phyloP scores from a whole-genome alignment of 2,888 invertebrate species.

The Copidosoma aretas region DNA sequence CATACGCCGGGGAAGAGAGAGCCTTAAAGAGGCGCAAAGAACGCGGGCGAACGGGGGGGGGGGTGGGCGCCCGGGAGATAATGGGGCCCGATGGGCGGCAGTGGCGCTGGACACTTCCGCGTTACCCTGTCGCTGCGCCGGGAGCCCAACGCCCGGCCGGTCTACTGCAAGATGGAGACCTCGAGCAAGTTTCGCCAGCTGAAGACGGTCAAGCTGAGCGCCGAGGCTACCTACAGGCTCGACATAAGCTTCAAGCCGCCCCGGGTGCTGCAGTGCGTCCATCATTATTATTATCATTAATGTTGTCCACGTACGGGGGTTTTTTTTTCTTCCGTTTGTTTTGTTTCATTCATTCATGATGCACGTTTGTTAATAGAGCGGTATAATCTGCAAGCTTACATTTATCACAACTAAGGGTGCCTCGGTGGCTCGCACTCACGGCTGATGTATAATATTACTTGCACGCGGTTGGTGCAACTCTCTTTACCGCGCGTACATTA shows the following conservation, averaged over 20 bases:
- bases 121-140: conserved; percentile 64
- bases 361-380: too few relatives aligned
- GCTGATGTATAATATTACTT: too few relatives aligned
- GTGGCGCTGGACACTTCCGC: conserved; percentile 61
- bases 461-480: too few relatives aligned
- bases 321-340: too few relatives aligned
- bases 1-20: background rate
- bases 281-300: too few relatives aligned
- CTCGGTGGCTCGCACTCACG: too few relatives aligned
- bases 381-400: too few relatives aligned
- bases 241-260: conserved; percentile 67
- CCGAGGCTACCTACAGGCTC: conserved; percentile 65
- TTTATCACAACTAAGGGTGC: too few relatives aligned
- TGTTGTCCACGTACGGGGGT: too few relatives aligned
- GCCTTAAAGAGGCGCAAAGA: background rate
- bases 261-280: conserved; percentile 66
- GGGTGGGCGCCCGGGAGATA: conserved; percentile 14
- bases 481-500: too few relatives aligned
- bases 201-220: conserved; percentile 67
- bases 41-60: background rate
- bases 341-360: too few relatives aligned
- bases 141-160: conserved; percentile 64
- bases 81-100: conserved; percentile 54
- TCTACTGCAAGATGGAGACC: conserved; percentile 68
- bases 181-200: conserved; percentile 65